phyloP scores from a whole-genome alignment of 2,797 vertebrate species.

The Gobionotothen gibberifrons region DNA sequence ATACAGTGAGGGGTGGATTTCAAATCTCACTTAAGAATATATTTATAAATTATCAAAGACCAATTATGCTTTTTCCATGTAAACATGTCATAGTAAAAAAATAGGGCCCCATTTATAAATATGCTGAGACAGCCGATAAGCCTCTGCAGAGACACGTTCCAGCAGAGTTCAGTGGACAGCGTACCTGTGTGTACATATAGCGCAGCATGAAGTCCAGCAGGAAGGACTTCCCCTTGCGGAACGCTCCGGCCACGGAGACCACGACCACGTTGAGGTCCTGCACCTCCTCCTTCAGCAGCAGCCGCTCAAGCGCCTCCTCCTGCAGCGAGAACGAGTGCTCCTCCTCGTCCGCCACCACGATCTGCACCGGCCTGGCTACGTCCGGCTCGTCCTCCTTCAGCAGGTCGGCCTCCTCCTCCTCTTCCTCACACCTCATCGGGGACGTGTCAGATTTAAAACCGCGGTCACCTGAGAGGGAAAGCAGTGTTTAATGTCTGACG shows the following conservation, averaged over 20 bases:
- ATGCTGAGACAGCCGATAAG: no score
- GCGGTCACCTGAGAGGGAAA: constrained; percentile 43
- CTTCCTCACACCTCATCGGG: constrained; percentile 39
- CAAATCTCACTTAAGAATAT: neutral
- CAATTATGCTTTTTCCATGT: no score
- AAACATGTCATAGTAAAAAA: no score
- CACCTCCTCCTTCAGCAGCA: constrained; percentile 93
- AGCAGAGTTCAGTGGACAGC: neutral
- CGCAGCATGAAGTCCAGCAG: constrained; percentile 97
- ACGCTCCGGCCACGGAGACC: constrained; percentile 93
- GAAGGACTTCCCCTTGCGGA: constrained; percentile 98
- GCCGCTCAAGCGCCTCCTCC: constrained; percentile 89
- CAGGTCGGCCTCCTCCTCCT: neutral
- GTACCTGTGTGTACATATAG: constrained; percentile 89
- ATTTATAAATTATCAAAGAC: neutral
- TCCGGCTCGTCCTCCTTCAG: constrained; percentile 2
- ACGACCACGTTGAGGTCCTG: constrained; percentile 88
- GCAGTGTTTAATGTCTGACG: neutral
- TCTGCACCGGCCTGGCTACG: constrained; percentile 87
- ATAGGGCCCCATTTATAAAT: no score
- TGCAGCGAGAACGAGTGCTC: constrained; percentile 95
- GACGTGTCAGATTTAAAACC: constrained; percentile 36
- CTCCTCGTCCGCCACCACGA: constrained; percentile 92
- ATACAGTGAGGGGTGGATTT: neutral
- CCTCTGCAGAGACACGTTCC: neutral